Evolutionary conservation across 1,140 invertebrate genomes (phyloP).

Genomic region (Potamilus streckersoni): DNA sequence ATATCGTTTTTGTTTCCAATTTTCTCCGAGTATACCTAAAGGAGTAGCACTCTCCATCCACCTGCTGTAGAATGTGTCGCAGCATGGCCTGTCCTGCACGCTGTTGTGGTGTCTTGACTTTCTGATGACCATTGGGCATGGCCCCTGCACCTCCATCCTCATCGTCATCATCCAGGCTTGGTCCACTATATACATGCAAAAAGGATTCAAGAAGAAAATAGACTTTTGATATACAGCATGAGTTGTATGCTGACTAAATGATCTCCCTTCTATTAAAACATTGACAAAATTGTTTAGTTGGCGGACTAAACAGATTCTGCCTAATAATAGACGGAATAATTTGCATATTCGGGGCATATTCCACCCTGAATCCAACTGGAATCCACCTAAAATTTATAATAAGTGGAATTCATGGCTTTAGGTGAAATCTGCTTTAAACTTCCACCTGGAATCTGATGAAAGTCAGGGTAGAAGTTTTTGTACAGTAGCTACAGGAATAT

Average conservation of each 20-base stretch:
- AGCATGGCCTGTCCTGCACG: conserved; percentile 60
- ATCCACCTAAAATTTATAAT: too few relatives aligned
- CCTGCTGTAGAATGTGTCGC: conserved; percentile 60
- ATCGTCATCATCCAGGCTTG: conserved; percentile 24
- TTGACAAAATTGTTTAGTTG: too few relatives aligned
- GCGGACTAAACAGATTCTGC: too few relatives aligned
- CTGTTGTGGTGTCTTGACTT: conserved; percentile 65
- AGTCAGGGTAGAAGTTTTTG: too few relatives aligned
- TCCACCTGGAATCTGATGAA: too few relatives aligned
- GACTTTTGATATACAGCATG: background rate
- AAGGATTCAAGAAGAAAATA: background rate
- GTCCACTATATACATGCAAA: conserved; percentile 46
- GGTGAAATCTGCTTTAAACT: too few relatives aligned
- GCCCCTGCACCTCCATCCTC: conserved; percentile 19
- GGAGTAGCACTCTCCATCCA: conserved; percentile 58
- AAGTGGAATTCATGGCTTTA: too few relatives aligned
- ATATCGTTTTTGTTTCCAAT: background rate
- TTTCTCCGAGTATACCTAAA: conserved; percentile 48
- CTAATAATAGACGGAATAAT: too few relatives aligned
- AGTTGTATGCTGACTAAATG: background rate
- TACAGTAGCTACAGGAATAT: too few relatives aligned
- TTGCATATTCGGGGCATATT: too few relatives aligned
- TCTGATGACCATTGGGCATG: conserved; percentile 42
- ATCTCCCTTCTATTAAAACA: background rate
- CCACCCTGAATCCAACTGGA: too few relatives aligned